Percentiles rank a stretch among this genome's conserved stretches.
Conservation (phyloP, 2,888 invertebrate species). For the Synanthedon formicaeformis region DNA sequence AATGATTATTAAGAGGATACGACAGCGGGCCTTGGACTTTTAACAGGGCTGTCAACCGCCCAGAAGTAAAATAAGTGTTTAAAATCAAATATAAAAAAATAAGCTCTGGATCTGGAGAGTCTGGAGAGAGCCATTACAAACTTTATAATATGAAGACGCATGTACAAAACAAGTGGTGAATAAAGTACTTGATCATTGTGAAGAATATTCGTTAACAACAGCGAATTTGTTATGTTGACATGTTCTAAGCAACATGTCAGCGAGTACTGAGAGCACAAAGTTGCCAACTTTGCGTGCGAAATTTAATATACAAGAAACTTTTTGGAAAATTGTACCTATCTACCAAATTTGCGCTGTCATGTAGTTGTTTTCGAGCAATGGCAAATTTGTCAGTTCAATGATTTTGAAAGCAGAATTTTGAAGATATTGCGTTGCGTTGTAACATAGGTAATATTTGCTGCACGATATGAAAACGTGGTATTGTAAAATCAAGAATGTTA, state of each 20-base stretch:
- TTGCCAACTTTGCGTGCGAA: conserved; percentile 37
- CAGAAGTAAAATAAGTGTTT: too few species aligned
- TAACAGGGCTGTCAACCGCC: too few species aligned
- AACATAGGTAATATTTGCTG: too few species aligned
- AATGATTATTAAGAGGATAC: too few species aligned
- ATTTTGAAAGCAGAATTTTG: conserved; percentile 41
- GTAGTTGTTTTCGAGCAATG: conserved; percentile 44
- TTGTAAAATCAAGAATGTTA: too few species aligned
- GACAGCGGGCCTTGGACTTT: too few species aligned
- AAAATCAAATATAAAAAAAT: too few species aligned
- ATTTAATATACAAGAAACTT: conserved; percentile 51
- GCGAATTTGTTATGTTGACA: not conserved
- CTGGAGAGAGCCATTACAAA: not conserved
- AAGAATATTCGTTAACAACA: not conserved
- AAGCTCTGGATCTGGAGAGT: too few species aligned
- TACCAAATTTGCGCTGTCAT: conserved; percentile 43
- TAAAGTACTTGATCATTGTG: not conserved
- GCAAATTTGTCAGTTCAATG: conserved; percentile 43
- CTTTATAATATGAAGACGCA: not conserved
- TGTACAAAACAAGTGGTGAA: not conserved
- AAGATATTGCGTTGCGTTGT: conserved; percentile 21
- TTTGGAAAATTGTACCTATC: conserved; percentile 34
- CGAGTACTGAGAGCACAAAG: conserved; percentile 25
- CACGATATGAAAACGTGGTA: too few species aligned
- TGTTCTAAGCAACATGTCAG: conserved; percentile 31